Evolutionary conservation across 2,888 invertebrate species (phyloP).

Genomic region (Aphidius colemani): DNA sequence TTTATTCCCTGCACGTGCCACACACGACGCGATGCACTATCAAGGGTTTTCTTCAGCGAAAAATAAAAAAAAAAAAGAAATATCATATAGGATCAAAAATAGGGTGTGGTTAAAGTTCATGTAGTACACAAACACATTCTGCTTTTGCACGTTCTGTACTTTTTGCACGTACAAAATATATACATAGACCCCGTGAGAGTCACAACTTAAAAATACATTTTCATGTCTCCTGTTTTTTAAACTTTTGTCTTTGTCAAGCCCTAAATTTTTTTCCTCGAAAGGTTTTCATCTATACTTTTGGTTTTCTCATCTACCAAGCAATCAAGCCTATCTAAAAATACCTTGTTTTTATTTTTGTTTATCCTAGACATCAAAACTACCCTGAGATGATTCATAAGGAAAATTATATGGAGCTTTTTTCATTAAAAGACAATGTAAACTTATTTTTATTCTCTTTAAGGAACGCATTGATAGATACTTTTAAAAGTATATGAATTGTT

Average conservation of each 20-base stretch:
- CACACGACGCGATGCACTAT: constrained; percentile 8
- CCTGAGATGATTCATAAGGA: too few species aligned
- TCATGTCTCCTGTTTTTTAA: constrained; percentile 1
- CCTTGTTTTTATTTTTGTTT: too few species aligned
- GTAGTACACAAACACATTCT: neutral
- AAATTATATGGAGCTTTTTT: too few species aligned
- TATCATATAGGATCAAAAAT: neutral
- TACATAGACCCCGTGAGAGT: constrained; percentile 10
- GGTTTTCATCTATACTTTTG: too few species aligned
- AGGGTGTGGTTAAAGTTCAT: neutral
- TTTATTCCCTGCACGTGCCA: constrained; percentile 22
- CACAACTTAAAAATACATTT: constrained; percentile 32
- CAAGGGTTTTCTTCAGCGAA: neutral
- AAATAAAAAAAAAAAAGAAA: neutral
- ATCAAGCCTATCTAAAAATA: too few species aligned
- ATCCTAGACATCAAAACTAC: too few species aligned
- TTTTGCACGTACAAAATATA: constrained; percentile 19
- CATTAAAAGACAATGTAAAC: too few species aligned
- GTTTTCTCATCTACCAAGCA: too few species aligned
- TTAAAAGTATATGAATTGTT: too few species aligned
- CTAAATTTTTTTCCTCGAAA: neutral
- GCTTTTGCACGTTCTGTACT: constrained; percentile 1
- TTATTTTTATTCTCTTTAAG: too few species aligned
- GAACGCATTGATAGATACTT: too few species aligned
- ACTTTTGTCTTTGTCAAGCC: neutral